phyloP scores from a whole-genome alignment of 2,797 vertebrate species.

The Anableps anableps region DNA sequence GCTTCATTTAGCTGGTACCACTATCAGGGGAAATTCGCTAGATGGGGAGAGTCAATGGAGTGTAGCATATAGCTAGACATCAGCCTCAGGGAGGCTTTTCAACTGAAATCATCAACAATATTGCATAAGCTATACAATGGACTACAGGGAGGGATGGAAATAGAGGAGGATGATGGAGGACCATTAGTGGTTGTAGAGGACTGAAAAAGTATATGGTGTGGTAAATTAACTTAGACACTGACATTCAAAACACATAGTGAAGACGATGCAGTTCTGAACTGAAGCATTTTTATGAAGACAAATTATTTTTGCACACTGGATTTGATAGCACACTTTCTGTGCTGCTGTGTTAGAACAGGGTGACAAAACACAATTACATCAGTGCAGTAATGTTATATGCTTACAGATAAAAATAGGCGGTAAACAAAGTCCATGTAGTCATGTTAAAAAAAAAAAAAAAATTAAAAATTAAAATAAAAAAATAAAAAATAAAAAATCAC shows the following conservation, averaged over 20 bases:
- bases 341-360: neutral
- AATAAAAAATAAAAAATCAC: too few relatives aligned
- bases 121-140: constrained; percentile 78
- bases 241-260: constrained; percentile 47
- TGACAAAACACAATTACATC: neutral
- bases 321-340: constrained; percentile 10
- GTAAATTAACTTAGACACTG: constrained; percentile 70
- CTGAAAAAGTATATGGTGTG: constrained; percentile 59
- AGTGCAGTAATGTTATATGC: neutral
- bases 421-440: neutral
- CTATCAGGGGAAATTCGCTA: constrained; percentile 83
- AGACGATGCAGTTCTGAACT: constrained; percentile 18
- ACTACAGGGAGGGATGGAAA: constrained; percentile 49
- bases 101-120: constrained; percentile 82
- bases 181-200: constrained; percentile 58
- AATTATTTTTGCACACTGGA: constrained; percentile 16
- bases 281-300: constrained; percentile 12
- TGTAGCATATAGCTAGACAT: constrained; percentile 74
- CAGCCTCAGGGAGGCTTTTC: constrained; percentile 75
- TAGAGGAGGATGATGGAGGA: constrained; percentile 54
- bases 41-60: constrained; percentile 84
- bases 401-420: neutral
- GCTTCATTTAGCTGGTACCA: constrained; percentile 82
- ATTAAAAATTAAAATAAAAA: too few relatives aligned
- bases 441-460: too few relatives aligned